phyloP scores from a whole-genome alignment of 2,113 vertebrate species.

The Ariopsis seemanni region DNA sequence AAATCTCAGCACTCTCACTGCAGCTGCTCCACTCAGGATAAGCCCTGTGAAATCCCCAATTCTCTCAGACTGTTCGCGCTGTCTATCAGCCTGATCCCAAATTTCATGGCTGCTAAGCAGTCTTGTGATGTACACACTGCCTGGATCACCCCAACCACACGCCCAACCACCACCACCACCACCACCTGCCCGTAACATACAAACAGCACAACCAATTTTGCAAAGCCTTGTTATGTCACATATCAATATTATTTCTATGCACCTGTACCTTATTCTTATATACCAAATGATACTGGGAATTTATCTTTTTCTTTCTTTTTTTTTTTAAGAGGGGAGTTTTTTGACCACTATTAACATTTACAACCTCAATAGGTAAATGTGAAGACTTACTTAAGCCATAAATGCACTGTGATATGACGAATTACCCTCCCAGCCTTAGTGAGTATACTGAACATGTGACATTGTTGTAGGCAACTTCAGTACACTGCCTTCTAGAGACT shows the following conservation, averaged over 20 bases:
- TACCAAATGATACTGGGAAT: constrained; percentile 61
- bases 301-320: constrained; percentile 35
- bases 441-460: constrained; percentile 50
- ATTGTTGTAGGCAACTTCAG: constrained; percentile 42
- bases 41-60: constrained; percentile 77
- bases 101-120: constrained; percentile 74
- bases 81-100: constrained; percentile 62
- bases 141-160: constrained; percentile 48
- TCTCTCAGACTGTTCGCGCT: constrained; percentile 68
- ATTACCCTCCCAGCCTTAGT: constrained; percentile 64
- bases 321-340: constrained; percentile 57
- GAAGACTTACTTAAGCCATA: constrained; percentile 74
- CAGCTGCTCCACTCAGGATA: constrained; percentile 71
- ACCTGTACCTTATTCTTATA: constrained; percentile 51
- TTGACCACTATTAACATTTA: constrained; percentile 77
- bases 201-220: constrained; percentile 17
- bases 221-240: constrained; percentile 13
- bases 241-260: constrained; percentile 24
- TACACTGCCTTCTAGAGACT: constrained; percentile 63
- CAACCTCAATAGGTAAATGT: constrained; percentile 81
- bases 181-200: constrained; percentile 36
- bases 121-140: constrained; percentile 63
- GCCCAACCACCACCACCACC: constrained; percentile 41
- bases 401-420: constrained; percentile 76
- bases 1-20: constrained; percentile 54